Conservation (phyloP, 2,797 vertebrate species). For the Xenopus petersii region DNA sequence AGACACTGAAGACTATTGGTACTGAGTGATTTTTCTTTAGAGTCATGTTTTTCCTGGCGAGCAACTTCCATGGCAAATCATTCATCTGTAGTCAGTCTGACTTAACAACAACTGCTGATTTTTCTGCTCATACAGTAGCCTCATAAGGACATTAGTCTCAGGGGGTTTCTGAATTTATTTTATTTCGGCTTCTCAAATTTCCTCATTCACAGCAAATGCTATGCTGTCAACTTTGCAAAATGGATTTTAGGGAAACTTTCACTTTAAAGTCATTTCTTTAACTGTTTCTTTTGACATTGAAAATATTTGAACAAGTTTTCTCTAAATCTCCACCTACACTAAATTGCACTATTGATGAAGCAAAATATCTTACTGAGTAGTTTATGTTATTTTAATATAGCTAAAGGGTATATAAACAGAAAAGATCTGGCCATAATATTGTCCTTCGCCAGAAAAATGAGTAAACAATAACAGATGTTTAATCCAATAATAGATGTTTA, state of each 20-base stretch:
- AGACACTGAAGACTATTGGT: constrained; percentile 36
- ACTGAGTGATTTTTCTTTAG: constrained; percentile 31
- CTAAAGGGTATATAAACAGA: no score
- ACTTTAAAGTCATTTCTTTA: constrained; percentile 30
- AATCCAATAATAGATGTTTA: no score
- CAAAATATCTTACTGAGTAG: no score
- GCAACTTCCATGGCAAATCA: constrained; percentile 10
- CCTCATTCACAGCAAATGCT: constrained; percentile 21
- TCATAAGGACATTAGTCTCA: constrained; percentile 19
- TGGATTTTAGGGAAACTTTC: constrained; percentile 22
- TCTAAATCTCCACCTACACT: no score
- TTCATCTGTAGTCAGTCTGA: constrained; percentile 25
- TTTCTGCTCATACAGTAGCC: constrained; percentile 41
- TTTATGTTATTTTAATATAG: no score
- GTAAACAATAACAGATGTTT: no score
- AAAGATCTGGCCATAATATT: no score
- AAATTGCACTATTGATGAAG: no score
- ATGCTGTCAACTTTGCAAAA: constrained; percentile 6
- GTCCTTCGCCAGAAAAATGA: no score
- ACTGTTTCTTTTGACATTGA: no score
- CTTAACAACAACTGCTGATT: constrained; percentile 34
- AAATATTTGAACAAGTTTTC: no score
- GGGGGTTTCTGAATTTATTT: constrained; percentile 28
- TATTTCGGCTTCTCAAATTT: constrained; percentile 35
- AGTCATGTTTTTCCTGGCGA: constrained; percentile 37